phyloP scores from a whole-genome alignment of 2,888 invertebrate genomes.

The Amitus sp. region DNA sequence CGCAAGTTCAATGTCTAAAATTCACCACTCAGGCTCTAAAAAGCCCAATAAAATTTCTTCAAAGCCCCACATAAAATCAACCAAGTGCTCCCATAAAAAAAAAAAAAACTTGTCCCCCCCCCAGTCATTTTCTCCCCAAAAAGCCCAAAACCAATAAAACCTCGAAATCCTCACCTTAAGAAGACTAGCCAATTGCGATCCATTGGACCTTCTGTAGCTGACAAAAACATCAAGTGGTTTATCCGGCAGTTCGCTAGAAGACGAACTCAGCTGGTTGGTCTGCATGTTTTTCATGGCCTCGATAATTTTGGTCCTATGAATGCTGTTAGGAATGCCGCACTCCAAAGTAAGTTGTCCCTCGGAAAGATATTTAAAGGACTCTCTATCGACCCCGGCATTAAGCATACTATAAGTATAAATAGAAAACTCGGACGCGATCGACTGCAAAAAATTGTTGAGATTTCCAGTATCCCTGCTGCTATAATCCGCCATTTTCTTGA shows the following conservation, averaged over 20 bases:
- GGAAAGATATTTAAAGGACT: conserved; percentile 83
- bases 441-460: conserved; percentile 85
- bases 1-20: too few relatives aligned
- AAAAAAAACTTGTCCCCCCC: too few relatives aligned
- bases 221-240: conserved; percentile 97
- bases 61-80: too few relatives aligned
- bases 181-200: conserved; percentile 94
- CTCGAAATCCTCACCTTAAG: too few relatives aligned
- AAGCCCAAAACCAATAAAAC: too few relatives aligned
- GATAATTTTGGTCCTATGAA: conserved; percentile 90
- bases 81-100: too few relatives aligned
- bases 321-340: conserved; percentile 93
- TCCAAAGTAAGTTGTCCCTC: conserved; percentile 93
- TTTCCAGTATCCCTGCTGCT: conserved; percentile 93
- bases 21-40: too few relatives aligned
- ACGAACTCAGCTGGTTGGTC: conserved; percentile 56
- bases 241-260: conserved; percentile 76
- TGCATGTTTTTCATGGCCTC: conserved; percentile 79
- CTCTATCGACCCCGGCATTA: conserved; percentile 93
- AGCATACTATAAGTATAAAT: conserved; percentile 98
- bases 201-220: conserved; percentile 96
- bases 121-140: too few relatives aligned
- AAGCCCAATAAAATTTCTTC: too few relatives aligned
- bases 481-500: conserved; percentile 97
- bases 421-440: conserved; percentile 88